Conservation (phyloP, 1,140 invertebrate species). For the Calephelis nemesis region DNA sequence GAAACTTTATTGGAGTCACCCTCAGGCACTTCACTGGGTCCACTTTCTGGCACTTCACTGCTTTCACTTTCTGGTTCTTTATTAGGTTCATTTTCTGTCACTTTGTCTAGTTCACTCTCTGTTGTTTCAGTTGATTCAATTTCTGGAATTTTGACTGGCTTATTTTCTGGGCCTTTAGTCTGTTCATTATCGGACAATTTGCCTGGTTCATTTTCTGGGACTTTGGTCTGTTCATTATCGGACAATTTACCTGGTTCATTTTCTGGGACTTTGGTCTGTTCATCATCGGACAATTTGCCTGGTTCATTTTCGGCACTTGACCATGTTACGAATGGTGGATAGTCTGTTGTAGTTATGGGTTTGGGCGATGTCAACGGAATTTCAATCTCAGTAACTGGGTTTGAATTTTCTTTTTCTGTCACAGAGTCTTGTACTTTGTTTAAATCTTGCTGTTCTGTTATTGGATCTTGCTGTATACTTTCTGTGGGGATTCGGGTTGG, state of each 20-base stretch:
- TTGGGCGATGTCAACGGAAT: slow-evolving; percentile 44
- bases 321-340: slow-evolving; percentile 80
- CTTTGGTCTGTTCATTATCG: not conserved
- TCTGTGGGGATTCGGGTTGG: slow-evolving; percentile 19
- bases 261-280: slow-evolving; percentile 31
- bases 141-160: not conserved
- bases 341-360: slow-evolving; percentile 50
- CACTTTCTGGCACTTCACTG: too few relatives aligned
- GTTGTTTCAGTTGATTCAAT: not conserved
- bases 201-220: not conserved
- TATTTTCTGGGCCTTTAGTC: not conserved
- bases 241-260: slow-evolving; percentile 50
- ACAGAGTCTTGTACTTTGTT: slow-evolving; percentile 25
- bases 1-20: not conserved
- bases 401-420: slow-evolving; percentile 48
- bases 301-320: slow-evolving; percentile 77
- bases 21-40: not conserved
- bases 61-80: too few relatives aligned
- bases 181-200: too few relatives aligned
- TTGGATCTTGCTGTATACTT: slow-evolving; percentile 22
- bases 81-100: too few relatives aligned
- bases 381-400: slow-evolving; percentile 41
- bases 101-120: too few relatives aligned
- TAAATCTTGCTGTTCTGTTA: not conserved
- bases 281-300: slow-evolving; percentile 28